Conservation (phyloP, 1,140 invertebrate genomes). For the Trinorchestia longiramus region DNA sequence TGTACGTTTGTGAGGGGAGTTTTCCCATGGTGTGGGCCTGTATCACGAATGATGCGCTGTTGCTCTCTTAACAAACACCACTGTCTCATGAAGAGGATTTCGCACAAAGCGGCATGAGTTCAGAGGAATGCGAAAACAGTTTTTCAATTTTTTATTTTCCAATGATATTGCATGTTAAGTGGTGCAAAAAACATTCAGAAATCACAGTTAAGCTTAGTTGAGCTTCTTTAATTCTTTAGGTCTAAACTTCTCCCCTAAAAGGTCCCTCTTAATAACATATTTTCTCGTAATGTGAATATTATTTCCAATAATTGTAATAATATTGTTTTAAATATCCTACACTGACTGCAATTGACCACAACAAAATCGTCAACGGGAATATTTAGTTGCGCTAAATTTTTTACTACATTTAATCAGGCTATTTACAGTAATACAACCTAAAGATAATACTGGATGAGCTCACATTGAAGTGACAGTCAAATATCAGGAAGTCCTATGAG, state of each 20-base stretch:
- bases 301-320: no score
- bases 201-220: not conserved
- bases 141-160: not conserved
- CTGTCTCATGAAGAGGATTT: not conserved
- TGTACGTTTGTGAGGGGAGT: not conserved
- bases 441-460: no score
- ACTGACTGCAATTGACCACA: no score
- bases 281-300: no score
- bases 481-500: no score
- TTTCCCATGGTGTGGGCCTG: not conserved
- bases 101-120: not conserved
- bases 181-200: not conserved
- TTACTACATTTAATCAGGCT: no score
- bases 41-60: not conserved
- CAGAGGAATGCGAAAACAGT: not conserved
- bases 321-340: no score
- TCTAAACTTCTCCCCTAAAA: not conserved
- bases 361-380: no score
- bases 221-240: not conserved
- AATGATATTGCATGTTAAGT: not conserved
- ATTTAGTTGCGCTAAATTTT: no score
- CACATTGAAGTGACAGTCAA: no score
- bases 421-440: no score
- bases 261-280: no score
- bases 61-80: not conserved